Evolutionary conservation across 2,888 invertebrate genomes (phyloP), one percentile per base, ranked within the genome.

Genomic region (Barypeithes pellucidus): DNA sequence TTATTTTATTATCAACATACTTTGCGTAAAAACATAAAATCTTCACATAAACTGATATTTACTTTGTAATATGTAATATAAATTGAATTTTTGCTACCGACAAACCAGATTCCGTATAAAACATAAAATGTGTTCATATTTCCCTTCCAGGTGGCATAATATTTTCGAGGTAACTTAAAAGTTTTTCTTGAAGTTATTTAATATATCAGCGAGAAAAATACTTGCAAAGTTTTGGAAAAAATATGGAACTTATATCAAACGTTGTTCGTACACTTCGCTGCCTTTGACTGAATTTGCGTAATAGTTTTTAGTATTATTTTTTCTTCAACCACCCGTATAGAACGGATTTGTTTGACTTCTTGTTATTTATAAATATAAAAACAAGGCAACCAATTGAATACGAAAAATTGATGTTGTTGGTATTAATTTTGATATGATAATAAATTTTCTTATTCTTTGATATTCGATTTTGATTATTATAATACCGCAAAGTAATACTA

Each of bases 71-170:
- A n/a, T 50, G 24, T 24, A 50, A 50, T 50, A 50, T 50, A 50
- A 50, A 50, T 50, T 50, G 50, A 50, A 50, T 50, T 50, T 50
- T 24, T 50, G 12, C 50, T 22, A 22, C 12, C 2, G 24, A 24
- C 22, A 24, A 24, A 50, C 24, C 50, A 50, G 22, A 50, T 50
- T 50, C 12, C 24, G 5, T 1, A 50, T 50, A 50, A 50, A 50
- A 50, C 3, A 50, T 50, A 50, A 50, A 50, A 50, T 50, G 50
- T 50, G 47, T 47, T 47, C 47, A 47, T 47, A 47, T 47, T 47
- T 20, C 18, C 12, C 18, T 20, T 18, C 47, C 20, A 9, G 11
- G 20, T 18, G 47, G 20, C 47, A 20, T 47, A 47, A 47, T 47
- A 16, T 20, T 4, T 20, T 4, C n/a, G 24, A 50, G 24, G 50